Evolutionary conservation across 2,113 vertebrate species (phyloP).

Genomic region (Oryzias javanicus): DNA sequence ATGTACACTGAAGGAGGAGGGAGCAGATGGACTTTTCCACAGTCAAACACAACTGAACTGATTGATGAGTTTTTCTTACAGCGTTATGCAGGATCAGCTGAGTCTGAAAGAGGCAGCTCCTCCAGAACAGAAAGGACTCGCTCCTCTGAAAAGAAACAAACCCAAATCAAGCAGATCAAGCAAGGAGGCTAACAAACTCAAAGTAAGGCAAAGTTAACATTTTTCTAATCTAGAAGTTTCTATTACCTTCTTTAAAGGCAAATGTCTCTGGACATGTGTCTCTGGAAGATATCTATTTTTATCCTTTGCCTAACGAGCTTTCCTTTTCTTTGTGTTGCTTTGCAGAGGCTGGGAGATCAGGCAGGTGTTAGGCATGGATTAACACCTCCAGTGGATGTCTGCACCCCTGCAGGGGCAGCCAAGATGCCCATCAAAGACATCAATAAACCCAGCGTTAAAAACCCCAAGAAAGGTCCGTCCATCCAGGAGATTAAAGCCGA

Average conservation of each 20-base stretch:
- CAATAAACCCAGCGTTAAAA: conserved; percentile 80
- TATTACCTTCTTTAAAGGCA: too few species aligned
- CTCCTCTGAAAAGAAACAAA: conserved; percentile 3
- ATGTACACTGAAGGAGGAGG: too few species aligned
- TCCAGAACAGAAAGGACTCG: conserved; percentile 1
- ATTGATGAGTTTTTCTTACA: conserved; percentile 1
- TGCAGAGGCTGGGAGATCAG: conserved; percentile 8
- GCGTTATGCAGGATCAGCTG: conserved; percentile 6
- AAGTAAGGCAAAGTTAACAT: conserved; percentile 25
- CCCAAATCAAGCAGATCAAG: conserved; percentile 18
- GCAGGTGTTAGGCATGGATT: conserved; percentile 70
- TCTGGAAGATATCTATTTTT: too few species aligned
- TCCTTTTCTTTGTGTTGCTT: too few species aligned
- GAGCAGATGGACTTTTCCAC: too few species aligned
- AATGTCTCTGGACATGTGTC: too few species aligned
- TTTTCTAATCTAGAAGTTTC: background rate
- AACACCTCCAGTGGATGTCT: conserved; percentile 74
- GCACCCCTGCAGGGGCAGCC: conserved; percentile 83
- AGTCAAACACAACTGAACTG: background rate
- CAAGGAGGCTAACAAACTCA: conserved; percentile 34
- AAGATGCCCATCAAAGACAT: conserved; percentile 85
- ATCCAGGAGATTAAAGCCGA: background rate
- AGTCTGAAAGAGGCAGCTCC: background rate
- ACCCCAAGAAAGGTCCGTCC: conserved; percentile 81
- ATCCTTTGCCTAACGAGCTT: too few species aligned